Evolutionary conservation across 1,140 invertebrate species (phyloP).

Genomic region (Euwallacea similis): DNA sequence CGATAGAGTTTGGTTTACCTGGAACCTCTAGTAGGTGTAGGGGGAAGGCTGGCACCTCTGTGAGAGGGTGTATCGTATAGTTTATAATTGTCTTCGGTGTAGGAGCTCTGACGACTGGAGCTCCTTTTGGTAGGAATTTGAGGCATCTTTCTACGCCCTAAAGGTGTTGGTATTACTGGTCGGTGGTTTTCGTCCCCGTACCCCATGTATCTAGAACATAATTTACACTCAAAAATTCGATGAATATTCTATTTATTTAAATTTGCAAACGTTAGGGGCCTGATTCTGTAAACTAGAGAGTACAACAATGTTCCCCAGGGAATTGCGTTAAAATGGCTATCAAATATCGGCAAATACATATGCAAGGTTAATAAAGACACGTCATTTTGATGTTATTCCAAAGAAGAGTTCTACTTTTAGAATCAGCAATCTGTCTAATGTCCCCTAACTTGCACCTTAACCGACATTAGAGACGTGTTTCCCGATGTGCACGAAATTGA

Average conservation of each 20-base stretch:
- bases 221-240: neutral
- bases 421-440: too few species aligned
- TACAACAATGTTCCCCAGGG: too few species aligned
- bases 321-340: too few species aligned
- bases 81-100: conserved; percentile 46
- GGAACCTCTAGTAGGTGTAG: conserved; percentile 51
- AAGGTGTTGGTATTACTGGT: conserved; percentile 43
- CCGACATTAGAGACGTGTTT: too few species aligned
- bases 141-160: conserved; percentile 48
- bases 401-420: too few species aligned
- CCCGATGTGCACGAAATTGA: too few species aligned
- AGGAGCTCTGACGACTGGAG: conserved; percentile 49
- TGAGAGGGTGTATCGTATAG: conserved; percentile 45
- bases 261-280: neutral
- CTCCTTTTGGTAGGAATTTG: conserved; percentile 51
- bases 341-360: too few species aligned
- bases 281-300: too few species aligned
- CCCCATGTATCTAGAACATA: conserved; percentile 26
- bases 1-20: neutral
- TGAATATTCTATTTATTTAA: neutral
- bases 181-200: conserved; percentile 35
- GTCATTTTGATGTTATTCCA: too few species aligned
- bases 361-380: too few species aligned
- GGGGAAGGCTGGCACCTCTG: conserved; percentile 51
- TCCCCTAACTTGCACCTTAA: too few species aligned